Evolutionary conservation across 1,140 invertebrate species (phyloP).

Genomic region (Alviniconcha marisindica): DNA sequence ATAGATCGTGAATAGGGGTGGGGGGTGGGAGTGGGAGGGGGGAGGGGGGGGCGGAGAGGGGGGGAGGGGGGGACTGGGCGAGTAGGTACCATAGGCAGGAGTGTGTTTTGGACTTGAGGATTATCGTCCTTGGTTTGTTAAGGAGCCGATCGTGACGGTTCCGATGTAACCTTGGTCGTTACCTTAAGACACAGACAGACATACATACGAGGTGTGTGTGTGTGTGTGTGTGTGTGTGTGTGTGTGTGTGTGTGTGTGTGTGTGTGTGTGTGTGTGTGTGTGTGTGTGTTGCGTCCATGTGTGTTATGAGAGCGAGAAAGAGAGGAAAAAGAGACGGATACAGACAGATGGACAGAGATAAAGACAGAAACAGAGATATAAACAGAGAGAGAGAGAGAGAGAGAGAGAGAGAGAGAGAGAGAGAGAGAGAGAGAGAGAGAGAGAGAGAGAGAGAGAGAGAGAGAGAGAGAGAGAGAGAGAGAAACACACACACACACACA

Average conservation of each 20-base stretch:
- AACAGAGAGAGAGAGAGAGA: background rate
- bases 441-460: too few species aligned
- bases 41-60: too few species aligned
- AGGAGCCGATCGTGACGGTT: too few species aligned
- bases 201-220: background rate
- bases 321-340: background rate
- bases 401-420: background rate
- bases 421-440: background rate
- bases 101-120: too few species aligned
- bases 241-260: background rate
- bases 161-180: too few species aligned
- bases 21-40: too few species aligned
- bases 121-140: too few species aligned
- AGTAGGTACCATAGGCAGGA: too few species aligned
- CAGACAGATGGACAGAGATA: background rate
- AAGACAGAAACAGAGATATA: background rate
- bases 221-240: constrained; percentile 1
- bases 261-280: constrained; percentile 15
- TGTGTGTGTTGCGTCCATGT: background rate
- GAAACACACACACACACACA: background rate
- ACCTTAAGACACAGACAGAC: too few species aligned
- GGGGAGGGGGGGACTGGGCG: too few species aligned
- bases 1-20: too few species aligned
- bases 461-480: background rate
- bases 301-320: background rate